phyloP scores from a whole-genome alignment of 2,113 vertebrate species.

The Lepus americanus region DNA sequence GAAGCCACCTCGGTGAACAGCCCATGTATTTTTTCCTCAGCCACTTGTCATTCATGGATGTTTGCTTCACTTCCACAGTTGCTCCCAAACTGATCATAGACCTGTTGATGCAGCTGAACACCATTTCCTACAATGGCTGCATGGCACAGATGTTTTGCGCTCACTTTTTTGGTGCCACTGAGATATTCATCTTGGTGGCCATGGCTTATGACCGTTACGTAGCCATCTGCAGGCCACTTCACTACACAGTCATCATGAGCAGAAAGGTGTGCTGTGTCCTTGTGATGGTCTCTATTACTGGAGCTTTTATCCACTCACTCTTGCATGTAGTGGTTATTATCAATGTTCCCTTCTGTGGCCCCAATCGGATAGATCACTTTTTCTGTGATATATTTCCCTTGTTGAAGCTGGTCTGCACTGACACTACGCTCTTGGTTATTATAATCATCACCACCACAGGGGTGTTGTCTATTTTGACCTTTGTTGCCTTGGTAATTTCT shows the following conservation, averaged over 20 bases:
- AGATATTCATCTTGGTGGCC: slow-evolving; percentile 72
- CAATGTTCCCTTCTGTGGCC: slow-evolving; percentile 64
- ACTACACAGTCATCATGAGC: slow-evolving; percentile 74
- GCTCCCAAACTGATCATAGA: slow-evolving; percentile 57
- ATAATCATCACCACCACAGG: slow-evolving; percentile 42
- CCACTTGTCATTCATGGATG: slow-evolving; percentile 71
- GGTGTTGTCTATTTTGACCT: not conserved
- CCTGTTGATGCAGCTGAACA: not conserved
- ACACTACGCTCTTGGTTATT: slow-evolving; percentile 4
- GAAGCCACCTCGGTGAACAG: slow-evolving; percentile 58
- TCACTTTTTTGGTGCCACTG: slow-evolving; percentile 66
- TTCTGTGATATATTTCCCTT: slow-evolving; percentile 71
- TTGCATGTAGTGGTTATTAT: slow-evolving; percentile 6
- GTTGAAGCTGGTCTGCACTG: slow-evolving; percentile 64
- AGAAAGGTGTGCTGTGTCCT: slow-evolving; percentile 34
- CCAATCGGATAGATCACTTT: slow-evolving; percentile 62
- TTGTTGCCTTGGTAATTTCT: too few relatives aligned
- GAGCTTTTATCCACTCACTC: slow-evolving; percentile 66
- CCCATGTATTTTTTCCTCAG: slow-evolving; percentile 79
- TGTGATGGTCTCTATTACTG: not conserved
- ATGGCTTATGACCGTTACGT: slow-evolving; percentile 80
- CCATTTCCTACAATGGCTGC: slow-evolving; percentile 61
- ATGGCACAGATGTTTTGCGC: slow-evolving; percentile 67
- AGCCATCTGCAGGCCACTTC: slow-evolving; percentile 78
- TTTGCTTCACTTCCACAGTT: slow-evolving; percentile 76